A percentile compares a stretch with the other conserved stretches of the same genome.
Evolutionary conservation across 2,113 vertebrate genomes (phyloP).

Genomic region (Erinaceus europaeus): DNA sequence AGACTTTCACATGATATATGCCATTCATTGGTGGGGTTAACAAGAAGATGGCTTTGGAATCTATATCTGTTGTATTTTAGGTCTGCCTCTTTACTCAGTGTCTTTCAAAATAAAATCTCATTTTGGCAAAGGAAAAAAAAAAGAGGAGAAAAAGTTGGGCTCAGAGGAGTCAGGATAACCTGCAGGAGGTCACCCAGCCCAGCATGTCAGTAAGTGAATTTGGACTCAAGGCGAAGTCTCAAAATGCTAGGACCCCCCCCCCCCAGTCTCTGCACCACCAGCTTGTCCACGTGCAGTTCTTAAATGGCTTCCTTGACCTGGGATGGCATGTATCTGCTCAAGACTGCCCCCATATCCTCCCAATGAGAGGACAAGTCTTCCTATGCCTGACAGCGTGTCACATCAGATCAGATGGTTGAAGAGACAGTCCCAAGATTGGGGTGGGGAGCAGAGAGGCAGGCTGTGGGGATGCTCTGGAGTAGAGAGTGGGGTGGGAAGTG

Average conservation of each 20-base stretch:
- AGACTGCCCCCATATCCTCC: neutral
- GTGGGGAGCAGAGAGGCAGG: neutral
- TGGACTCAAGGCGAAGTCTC: neutral
- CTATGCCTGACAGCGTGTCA: slow-evolving; percentile 34
- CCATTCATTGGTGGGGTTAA: no score
- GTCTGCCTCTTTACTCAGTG: neutral
- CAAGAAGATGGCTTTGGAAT: neutral
- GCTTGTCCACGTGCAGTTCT: neutral
- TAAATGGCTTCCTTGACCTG: neutral
- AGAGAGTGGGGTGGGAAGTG: neutral
- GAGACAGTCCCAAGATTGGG: neutral
- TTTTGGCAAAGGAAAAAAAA: slow-evolving; percentile 80
- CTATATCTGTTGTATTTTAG: neutral
- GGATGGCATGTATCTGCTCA: neutral
- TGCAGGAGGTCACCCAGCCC: neutral
- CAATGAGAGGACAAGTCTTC: neutral
- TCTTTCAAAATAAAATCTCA: slow-evolving; percentile 79
- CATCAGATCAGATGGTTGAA: slow-evolving; percentile 20
- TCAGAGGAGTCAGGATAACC: neutral
- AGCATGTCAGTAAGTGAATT: neutral
- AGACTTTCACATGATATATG: neutral
- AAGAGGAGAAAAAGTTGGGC: neutral
- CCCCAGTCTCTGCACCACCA: neutral
- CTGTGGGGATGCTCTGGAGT: neutral
- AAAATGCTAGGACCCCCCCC: neutral